A percentile compares a stretch with the other conserved stretches of the same genome.
phyloP scores from a whole-genome alignment of 2,888 invertebrate genomes.

The Nephrocerus scutellatus region DNA sequence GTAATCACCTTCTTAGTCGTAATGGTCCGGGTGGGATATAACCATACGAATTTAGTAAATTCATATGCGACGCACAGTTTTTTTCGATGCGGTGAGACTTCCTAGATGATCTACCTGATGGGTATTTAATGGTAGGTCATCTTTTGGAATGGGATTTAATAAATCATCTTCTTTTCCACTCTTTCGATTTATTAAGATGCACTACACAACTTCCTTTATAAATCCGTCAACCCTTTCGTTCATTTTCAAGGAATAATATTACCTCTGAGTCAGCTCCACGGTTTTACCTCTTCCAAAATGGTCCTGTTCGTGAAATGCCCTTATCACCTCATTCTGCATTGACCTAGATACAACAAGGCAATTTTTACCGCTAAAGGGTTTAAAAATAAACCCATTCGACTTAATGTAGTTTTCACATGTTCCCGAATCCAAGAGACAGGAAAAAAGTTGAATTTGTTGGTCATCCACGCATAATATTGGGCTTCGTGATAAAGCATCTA shows the following conservation, averaged over 20 bases:
- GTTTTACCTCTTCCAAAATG: slow-evolving; percentile 7
- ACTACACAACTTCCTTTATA: slow-evolving; percentile 1
- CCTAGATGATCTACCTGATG: slow-evolving; percentile 10
- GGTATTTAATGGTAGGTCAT: slow-evolving; percentile 9
- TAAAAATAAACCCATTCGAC: neutral
- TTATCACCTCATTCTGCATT: slow-evolving; percentile 6
- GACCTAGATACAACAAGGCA: slow-evolving; percentile 1
- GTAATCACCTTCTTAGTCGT: no score
- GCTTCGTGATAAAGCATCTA: slow-evolving; percentile 10
- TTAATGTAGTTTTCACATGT: slow-evolving; percentile 2
- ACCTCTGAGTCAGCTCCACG: slow-evolving; percentile 8
- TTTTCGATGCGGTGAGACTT: slow-evolving; percentile 4
- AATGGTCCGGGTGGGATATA: neutral
- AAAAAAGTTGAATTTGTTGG: neutral
- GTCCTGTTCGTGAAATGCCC: slow-evolving; percentile 6
- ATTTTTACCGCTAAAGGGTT: slow-evolving; percentile 4
- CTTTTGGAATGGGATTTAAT: slow-evolving; percentile 13
- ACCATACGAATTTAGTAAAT: neutral
- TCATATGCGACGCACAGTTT: no score
- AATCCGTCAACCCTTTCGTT: slow-evolving; percentile 1
- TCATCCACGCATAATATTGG: slow-evolving; percentile 4
- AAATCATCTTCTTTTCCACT: slow-evolving; percentile 9
- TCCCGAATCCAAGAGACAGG: neutral
- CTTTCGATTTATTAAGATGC: slow-evolving; percentile 8
- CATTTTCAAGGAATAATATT: slow-evolving; percentile 4